A percentile compares a stretch with the other conserved stretches of the same genome.
phyloP scores from a whole-genome alignment of 2,797 vertebrate species.

The Scolopax rusticola region DNA sequence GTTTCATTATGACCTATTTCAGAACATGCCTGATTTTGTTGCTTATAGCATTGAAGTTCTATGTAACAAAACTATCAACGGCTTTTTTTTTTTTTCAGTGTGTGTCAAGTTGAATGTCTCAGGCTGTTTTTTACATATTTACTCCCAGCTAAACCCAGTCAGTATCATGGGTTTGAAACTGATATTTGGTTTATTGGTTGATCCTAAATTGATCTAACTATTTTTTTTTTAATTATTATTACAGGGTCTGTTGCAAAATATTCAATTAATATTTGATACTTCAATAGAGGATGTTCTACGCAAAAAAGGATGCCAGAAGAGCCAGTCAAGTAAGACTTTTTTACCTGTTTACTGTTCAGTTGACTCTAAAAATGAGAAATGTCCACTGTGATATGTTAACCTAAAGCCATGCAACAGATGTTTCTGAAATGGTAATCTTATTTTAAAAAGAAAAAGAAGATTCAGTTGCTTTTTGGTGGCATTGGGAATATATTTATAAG shows the following conservation, averaged over 20 bases:
- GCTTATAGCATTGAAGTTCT: neutral
- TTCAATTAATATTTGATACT: conserved; percentile 89
- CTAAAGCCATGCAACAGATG: neutral
- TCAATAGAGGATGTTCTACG: conserved; percentile 89
- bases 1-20: neutral
- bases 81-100: neutral
- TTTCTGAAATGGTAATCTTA: neutral
- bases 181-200: neutral
- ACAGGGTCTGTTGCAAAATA: conserved; percentile 95
- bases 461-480: neutral
- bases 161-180: neutral
- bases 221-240: neutral
- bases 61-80: neutral
- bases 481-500: neutral
- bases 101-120: neutral
- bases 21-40: neutral
- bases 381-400: neutral
- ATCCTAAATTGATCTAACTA: neutral
- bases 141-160: neutral
- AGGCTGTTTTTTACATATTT: neutral
- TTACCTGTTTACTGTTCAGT: neutral
- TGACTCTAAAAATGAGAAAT: neutral
- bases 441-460: neutral
- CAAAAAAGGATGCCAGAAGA: conserved; percentile 89
- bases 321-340: conserved; percentile 85